These are phyloP conservation scores for Sus scrofa DNA, from an alignment of 2,113 vertebrate species.

Conservation along the genomic window T2T-Sscrofa CM000814.6:28548001-28548500, in stretches of 20 bases:
- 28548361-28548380: not conserved
- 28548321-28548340: not conserved
- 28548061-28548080: not conserved
- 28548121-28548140: not conserved
- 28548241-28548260: not conserved
- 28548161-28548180: not conserved
- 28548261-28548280: not conserved
- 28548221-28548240: not conserved
- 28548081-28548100: not conserved
- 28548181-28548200: not conserved
- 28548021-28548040: no score
- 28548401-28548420: not conserved
- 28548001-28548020: not conserved
- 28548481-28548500: not conserved
- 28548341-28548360: slow-evolving; percentile 17
- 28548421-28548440: slow-evolving; percentile 26
- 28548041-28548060: not conserved
- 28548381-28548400: not conserved
- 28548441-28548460: slow-evolving; percentile 19
- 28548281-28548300: not conserved
- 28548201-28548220: no score
- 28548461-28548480: not conserved
- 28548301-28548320: not conserved
- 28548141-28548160: not conserved
- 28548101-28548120: not conserved